A percentile compares a stretch with the other conserved stretches of the same genome.
phyloP scores from a whole-genome alignment of 1,140 invertebrate genomes.

The Bacillus rossius region DNA sequence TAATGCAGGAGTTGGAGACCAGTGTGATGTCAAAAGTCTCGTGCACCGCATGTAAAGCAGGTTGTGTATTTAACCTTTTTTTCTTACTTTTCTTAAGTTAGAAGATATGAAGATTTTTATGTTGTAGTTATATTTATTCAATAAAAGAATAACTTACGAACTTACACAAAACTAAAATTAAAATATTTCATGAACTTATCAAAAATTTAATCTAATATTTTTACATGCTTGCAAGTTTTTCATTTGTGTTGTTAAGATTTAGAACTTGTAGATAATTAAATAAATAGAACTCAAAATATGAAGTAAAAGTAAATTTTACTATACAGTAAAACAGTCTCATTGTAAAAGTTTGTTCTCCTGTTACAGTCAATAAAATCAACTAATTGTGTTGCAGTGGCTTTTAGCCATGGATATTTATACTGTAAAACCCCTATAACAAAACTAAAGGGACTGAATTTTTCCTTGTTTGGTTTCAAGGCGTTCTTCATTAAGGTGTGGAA shows the following conservation, averaged over 20 bases:
- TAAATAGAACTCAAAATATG: not conserved
- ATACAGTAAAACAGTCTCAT: no score
- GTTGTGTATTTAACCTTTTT: conserved; percentile 33
- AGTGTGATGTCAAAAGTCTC: conserved; percentile 88
- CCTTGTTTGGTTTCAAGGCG: no score
- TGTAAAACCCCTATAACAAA: no score
- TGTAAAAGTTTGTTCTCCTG: no score
- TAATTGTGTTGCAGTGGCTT: no score
- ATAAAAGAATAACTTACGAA: not conserved
- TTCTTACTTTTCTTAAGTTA: not conserved
- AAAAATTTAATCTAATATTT: not conserved
- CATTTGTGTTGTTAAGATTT: not conserved
- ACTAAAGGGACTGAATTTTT: no score
- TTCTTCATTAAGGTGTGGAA: no score
- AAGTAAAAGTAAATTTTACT: no score
- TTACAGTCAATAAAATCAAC: no score
- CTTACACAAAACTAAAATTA: no score
- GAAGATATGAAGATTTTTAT: not conserved
- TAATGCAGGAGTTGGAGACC: conserved; percentile 80
- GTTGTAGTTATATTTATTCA: not conserved
- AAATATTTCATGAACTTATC: no score
- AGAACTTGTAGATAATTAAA: not conserved
- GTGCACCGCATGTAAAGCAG: conserved; percentile 86
- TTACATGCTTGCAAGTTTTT: not conserved
- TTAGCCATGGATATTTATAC: no score